Evolutionary conservation across 1,140 invertebrate genomes (phyloP).

Genomic region (Matsumurasca onukii): DNA sequence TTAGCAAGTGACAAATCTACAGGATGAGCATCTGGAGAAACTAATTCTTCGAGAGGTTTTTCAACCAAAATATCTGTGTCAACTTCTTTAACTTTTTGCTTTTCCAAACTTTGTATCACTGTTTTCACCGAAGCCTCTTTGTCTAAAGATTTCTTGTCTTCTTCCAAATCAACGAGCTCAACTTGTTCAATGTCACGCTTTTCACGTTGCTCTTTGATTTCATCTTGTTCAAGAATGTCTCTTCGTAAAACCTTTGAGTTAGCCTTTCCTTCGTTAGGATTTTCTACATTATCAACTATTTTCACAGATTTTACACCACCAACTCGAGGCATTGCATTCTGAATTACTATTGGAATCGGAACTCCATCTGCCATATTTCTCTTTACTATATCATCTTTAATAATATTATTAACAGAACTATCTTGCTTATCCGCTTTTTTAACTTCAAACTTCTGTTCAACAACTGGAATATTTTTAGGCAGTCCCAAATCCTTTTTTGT

Average conservation of each 20-base stretch:
- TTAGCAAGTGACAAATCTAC: conserved; percentile 36
- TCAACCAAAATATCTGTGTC: conserved; percentile 5
- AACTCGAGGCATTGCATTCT: background rate
- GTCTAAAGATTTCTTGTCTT: background rate
- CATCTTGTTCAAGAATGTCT: conserved; percentile 25
- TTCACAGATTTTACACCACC: background rate
- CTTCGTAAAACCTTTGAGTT: conserved; percentile 13
- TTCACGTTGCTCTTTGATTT: conserved; percentile 33
- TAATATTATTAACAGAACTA: conserved; percentile 41
- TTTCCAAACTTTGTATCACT: background rate
- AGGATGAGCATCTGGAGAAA: too few species aligned
- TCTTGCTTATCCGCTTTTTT: conserved; percentile 41
- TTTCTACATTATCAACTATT: conserved; percentile 7
- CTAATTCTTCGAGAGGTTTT: conserved; percentile 3
- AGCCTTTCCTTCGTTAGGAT: background rate
- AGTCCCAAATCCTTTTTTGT: background rate
- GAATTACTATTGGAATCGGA: conserved; percentile 36
- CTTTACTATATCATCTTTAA: conserved; percentile 43
- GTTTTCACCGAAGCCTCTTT: background rate
- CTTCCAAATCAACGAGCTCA: background rate
- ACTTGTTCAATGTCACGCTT: background rate
- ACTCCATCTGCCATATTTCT: conserved; percentile 36
- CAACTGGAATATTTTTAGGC: background rate
- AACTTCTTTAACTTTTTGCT: background rate
- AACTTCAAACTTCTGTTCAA: conserved; percentile 40